Evolutionary conservation across 1,140 invertebrate species (phyloP).

Genomic region (Trichomalopsis sarcophagae): DNA sequence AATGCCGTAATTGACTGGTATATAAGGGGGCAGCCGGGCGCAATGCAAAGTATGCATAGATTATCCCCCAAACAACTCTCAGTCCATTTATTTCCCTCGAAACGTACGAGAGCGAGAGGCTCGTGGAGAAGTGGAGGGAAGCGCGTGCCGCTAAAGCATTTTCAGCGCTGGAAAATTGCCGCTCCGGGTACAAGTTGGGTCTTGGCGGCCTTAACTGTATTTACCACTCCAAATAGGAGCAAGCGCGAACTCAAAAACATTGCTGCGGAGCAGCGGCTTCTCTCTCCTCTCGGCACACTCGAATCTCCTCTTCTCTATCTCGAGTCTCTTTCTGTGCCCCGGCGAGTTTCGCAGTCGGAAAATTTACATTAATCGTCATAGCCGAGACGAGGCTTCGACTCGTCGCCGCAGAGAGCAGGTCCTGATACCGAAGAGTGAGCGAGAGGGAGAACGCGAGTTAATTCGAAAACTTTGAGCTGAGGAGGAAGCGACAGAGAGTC

Average conservation of each 20-base stretch:
- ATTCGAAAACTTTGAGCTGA: constrained; percentile 61
- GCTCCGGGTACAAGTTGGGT: neutral
- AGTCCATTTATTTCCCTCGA: constrained; percentile 32
- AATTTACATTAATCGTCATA: constrained; percentile 50
- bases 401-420: neutral
- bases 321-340: neutral
- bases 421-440: neutral
- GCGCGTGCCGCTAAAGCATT: constrained; percentile 25
- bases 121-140: neutral
- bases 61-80: constrained; percentile 16
- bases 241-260: constrained; percentile 19
- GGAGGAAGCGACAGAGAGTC: constrained; percentile 1
- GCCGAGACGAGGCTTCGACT: neutral
- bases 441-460: constrained; percentile 49
- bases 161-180: constrained; percentile 27
- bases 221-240: constrained; percentile 11
- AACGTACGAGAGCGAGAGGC: neutral
- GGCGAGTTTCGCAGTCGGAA: constrained; percentile 27
- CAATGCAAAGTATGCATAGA: constrained; percentile 18
- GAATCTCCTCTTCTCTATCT: constrained; percentile 30
- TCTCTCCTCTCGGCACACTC: constrained; percentile 12
- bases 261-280: neutral
- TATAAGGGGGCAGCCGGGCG: neutral
- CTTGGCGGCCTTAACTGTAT: constrained; percentile 12
- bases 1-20: constrained; percentile 28